A percentile compares a stretch with the other conserved stretches of the same genome.
phyloP scores from a whole-genome alignment of 2,113 vertebrate genomes.

The Bambusicola thoracicus region DNA sequence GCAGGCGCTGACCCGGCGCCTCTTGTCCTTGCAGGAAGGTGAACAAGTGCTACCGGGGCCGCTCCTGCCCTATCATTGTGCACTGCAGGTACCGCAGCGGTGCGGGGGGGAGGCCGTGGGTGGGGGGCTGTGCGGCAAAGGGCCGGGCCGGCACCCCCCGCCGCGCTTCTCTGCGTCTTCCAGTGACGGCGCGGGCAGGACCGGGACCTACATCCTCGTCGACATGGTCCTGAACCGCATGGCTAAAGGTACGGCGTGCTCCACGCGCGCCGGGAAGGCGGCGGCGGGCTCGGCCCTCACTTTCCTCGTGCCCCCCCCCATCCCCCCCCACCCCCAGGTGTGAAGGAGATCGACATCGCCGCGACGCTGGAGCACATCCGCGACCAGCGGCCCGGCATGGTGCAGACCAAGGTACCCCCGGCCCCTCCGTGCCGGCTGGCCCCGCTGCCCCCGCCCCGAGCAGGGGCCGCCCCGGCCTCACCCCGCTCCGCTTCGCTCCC shows the following conservation, averaged over 20 bases:
- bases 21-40: constrained; percentile 90
- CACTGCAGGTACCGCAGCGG: constrained; percentile 90
- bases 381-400: constrained; percentile 93
- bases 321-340: constrained; percentile 77
- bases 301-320: neutral
- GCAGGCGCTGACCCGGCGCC: neutral
- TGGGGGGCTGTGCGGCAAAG: neutral
- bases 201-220: constrained; percentile 93
- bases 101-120: accelerated
- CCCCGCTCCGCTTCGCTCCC: neutral
- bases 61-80: constrained; percentile 96
- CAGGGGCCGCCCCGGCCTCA: neutral
- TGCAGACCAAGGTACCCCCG: constrained; percentile 90
- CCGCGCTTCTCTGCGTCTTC: constrained; percentile 5
- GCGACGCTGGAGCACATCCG: constrained; percentile 95
- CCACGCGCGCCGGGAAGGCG: accelerated
- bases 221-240: constrained; percentile 99
- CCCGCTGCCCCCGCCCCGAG: neutral
- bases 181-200: constrained; percentile 91
- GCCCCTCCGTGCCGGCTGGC: neutral
- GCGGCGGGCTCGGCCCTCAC: neutral
- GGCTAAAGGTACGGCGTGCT: constrained; percentile 89
- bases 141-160: too few relatives aligned
- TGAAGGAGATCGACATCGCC: constrained; percentile 98
- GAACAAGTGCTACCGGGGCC: constrained; percentile 98